A percentile compares a stretch with the other conserved stretches of the same genome.
Conservation (phyloP, 2,797 vertebrate species). For the Darevskia mixta region DNA sequence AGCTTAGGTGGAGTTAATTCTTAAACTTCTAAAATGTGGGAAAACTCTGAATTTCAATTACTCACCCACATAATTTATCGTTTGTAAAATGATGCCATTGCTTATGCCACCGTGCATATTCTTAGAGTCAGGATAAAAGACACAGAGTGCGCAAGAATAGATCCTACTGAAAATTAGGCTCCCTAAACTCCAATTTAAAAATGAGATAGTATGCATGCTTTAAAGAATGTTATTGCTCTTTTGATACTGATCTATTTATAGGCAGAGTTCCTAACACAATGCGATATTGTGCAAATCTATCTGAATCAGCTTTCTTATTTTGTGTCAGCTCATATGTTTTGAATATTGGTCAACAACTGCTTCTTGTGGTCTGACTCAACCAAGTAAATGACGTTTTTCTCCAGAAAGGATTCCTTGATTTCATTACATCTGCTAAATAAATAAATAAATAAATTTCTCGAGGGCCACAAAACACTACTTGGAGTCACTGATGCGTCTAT, state of each 20-base stretch:
- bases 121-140: too few species aligned
- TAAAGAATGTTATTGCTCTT: background rate
- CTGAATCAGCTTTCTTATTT: background rate
- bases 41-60: too few species aligned
- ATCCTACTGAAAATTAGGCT: background rate
- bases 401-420: background rate
- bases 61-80: too few species aligned
- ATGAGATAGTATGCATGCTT: background rate
- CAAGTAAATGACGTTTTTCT: background rate
- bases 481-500: background rate
- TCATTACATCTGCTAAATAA: background rate
- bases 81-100: too few species aligned
- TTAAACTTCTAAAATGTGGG: too few species aligned
- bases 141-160: too few species aligned
- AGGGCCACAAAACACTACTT: background rate
- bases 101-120: too few species aligned
- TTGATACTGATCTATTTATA: background rate
- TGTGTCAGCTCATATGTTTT: background rate
- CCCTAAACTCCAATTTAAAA: background rate
- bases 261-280: background rate
- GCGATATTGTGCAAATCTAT: background rate
- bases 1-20: too few species aligned
- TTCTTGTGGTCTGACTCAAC: background rate
- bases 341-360: background rate
- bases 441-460: background rate